phyloP scores from a whole-genome alignment of 1,140 invertebrate species.

The Hesperophylax magnus region DNA sequence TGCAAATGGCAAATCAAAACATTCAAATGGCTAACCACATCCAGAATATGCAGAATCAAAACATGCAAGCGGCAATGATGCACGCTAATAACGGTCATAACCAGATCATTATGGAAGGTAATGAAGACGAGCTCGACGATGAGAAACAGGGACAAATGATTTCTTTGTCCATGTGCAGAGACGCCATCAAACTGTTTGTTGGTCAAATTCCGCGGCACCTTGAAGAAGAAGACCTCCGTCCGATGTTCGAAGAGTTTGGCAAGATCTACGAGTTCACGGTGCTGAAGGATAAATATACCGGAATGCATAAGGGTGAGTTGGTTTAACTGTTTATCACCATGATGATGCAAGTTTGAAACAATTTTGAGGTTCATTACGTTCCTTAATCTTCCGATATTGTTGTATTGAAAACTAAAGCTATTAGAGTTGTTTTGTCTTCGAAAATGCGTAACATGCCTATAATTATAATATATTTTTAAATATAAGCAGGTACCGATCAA shows the following conservation, averaged over 20 bases:
- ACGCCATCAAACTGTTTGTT: slow-evolving; percentile 89
- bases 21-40: slow-evolving; percentile 4
- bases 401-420: no score
- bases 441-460: no score
- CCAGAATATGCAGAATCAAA: not conserved
- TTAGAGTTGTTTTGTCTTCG: no score
- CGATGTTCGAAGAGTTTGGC: slow-evolving; percentile 94
- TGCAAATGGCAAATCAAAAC: slow-evolving; percentile 13
- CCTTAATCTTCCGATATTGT: no score
- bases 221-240: slow-evolving; percentile 89
- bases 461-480: no score
- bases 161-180: slow-evolving; percentile 67
- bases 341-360: slow-evolving; percentile 18
- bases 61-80: slow-evolving; percentile 2
- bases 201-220: slow-evolving; percentile 94
- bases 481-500: no score
- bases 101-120: not conserved
- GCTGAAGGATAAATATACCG: slow-evolving; percentile 93
- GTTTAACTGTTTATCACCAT: not conserved
- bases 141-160: slow-evolving; percentile 37
- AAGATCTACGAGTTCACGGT: slow-evolving; percentile 95
- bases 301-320: slow-evolving; percentile 90
- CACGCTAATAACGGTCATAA: not conserved
- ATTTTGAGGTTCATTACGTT: no score
- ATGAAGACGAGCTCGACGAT: not conserved